Base-by-base conservation (phyloP, 2,797 vertebrate genomes). In the Erithacus rubecula region DNA sequence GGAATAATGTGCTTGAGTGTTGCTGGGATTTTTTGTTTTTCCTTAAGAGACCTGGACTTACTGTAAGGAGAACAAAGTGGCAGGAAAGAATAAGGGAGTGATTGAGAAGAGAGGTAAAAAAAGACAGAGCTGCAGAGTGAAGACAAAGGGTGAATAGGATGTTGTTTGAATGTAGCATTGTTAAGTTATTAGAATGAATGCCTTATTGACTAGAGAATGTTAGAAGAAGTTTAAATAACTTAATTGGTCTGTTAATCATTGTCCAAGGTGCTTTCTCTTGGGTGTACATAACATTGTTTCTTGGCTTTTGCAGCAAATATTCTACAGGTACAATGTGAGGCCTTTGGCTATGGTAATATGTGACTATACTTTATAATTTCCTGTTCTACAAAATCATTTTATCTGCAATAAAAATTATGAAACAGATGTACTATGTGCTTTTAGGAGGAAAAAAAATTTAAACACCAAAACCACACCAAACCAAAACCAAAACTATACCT, bases 201-300 rank as follows among this genome's bases (percentile, higher is more conserved):
- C 21, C 13, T 68, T 85, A 67, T 63, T 83, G 89, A 59, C 30
- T 60, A 52, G 29, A 74, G 65, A 69, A 68, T 46, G 34, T 79
- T 93, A 93, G 70, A 87, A 90, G 47, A 87, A 91, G 49, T 91
- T 87, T 89, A 91, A 96, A 83, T 83, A 67, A 51, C 58, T 92
- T 96, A 96, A 95, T 93, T 83, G 76, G 32, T 87, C 67, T 90
- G 89, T 94, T 96, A 87, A 89, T 96, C 64, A 85, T 64, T 72
- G 49, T 37, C 70, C 41, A 83, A 74, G 53, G 27, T 94, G 49
- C 65, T 91, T 89, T 80, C 51, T 87, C 26, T 89, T 62, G 15
- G 21, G 32, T 3, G 0, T 53, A 52, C 10, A 13, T 41, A 83
- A 36, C 44, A 41, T 32, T 63, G 17, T 64, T 76, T 59, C 21